These are phyloP conservation scores for Periphyllus acericola DNA, from an alignment of 2,888 invertebrate species.

Conservation along the genomic window DNA sequence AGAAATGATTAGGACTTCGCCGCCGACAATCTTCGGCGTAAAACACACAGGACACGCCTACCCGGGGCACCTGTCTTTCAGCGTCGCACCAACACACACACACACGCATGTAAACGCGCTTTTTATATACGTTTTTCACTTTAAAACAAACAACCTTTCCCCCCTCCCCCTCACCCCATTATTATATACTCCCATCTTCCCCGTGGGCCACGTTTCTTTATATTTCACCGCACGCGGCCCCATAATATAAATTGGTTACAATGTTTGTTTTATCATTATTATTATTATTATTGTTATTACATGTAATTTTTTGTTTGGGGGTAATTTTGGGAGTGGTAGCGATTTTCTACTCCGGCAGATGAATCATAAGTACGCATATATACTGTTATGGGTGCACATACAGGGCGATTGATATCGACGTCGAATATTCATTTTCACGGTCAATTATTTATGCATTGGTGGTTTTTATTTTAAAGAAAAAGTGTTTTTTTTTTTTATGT, in stretches of 20 bases:
- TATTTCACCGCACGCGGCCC: background rate
- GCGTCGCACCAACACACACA: background rate
- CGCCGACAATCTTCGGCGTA: conserved; percentile 42
- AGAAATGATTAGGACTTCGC: conserved; percentile 42
- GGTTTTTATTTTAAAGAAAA: no score
- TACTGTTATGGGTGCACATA: background rate
- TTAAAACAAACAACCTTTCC: conserved; percentile 55
- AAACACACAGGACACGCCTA: conserved; percentile 57
- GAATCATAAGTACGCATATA: background rate
- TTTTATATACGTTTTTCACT: conserved; percentile 31
- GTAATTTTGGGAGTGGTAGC: background rate
- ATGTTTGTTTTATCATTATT: conserved; percentile 30
- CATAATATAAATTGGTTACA: conserved; percentile 20
- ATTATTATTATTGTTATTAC: background rate
- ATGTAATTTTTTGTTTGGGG: background rate
- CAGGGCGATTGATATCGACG: background rate
- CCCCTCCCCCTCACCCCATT: background rate
- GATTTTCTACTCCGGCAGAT: background rate
- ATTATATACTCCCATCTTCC: background rate
- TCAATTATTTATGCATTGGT: no score
- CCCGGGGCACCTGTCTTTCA: conserved; percentile 57
- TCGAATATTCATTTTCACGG: no score
- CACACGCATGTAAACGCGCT: conserved; percentile 7
- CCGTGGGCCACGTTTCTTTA: background rate
- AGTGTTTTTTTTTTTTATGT: no score